Percentiles rank a stretch among this genome's conserved stretches.
These are phyloP conservation scores for Propithecus coquereli DNA, from an alignment of 2,113 vertebrate species.

Conservation along the genomic window DNA sequence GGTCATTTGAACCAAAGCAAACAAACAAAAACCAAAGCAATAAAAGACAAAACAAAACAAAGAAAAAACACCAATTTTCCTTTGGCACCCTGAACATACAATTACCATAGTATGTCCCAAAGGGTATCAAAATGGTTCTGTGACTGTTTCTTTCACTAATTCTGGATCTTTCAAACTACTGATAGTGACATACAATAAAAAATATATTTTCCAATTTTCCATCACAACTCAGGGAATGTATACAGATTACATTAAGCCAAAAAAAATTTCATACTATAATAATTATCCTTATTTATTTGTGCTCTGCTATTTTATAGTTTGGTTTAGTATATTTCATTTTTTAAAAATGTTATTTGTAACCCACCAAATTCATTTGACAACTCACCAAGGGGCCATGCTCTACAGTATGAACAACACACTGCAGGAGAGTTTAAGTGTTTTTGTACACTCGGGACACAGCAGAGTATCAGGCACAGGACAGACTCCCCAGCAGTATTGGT, in stretches of 20 bases:
- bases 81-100: neutral
- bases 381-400: neutral
- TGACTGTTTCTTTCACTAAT: neutral
- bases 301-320: neutral
- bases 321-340: neutral
- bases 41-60: neutral
- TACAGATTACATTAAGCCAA: neutral
- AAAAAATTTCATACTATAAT: neutral
- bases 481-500: neutral
- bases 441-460: neutral
- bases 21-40: conserved; percentile 3
- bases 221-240: neutral
- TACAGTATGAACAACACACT: neutral
- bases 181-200: neutral
- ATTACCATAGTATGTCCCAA: neutral
- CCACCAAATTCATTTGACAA: neutral
- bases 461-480: neutral
- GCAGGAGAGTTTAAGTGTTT: neutral
- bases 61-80: neutral
- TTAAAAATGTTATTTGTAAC: neutral
- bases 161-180: neutral
- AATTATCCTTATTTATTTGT: neutral
- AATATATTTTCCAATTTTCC: neutral
- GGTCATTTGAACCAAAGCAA: conserved; percentile 7
- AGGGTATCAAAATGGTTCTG: neutral